Percentiles rank a stretch among this genome's conserved stretches.
Evolutionary conservation across 1,140 invertebrate species (phyloP).

Genomic region (Eueides isabella): DNA sequence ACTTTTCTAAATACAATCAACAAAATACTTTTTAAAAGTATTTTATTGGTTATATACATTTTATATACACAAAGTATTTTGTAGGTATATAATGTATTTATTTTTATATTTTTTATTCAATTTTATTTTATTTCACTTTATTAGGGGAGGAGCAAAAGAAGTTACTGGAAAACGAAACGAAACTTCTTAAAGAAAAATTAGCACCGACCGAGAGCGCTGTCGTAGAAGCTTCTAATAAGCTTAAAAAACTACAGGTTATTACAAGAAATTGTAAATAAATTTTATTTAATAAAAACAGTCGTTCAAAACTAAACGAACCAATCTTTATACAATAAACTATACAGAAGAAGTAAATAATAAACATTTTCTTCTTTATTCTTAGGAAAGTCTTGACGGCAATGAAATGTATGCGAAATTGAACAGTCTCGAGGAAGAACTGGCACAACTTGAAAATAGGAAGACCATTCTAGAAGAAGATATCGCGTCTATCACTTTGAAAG

Average conservation of each 20-base stretch:
- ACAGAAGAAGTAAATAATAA: no score
- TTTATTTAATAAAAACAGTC: no score
- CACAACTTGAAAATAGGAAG: conserved; percentile 47
- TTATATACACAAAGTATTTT: no score
- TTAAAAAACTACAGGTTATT: conserved; percentile 44
- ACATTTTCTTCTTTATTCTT: neutral
- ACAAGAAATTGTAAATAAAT: no score
- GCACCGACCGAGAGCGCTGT: conserved; percentile 44
- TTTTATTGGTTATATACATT: no score
- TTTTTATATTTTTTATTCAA: no score
- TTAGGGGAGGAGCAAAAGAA: conserved; percentile 69
- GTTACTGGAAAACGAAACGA: conserved; percentile 63
- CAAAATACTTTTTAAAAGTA: no score
- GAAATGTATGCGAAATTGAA: conserved; percentile 44
- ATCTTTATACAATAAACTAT: no score
- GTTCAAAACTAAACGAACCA: no score
- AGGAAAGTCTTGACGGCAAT: conserved; percentile 40
- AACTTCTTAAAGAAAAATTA: conserved; percentile 46
- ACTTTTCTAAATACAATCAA: no score
- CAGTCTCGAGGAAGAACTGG: conserved; percentile 37
- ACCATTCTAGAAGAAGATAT: conserved; percentile 56
- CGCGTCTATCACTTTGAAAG: conserved; percentile 54
- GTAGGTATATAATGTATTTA: no score
- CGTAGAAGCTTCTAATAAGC: conserved; percentile 42
- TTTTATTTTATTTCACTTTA: conserved; percentile 7